Conservation (phyloP, 2,113 vertebrate species). For the Eretmochelys imbricata region DNA sequence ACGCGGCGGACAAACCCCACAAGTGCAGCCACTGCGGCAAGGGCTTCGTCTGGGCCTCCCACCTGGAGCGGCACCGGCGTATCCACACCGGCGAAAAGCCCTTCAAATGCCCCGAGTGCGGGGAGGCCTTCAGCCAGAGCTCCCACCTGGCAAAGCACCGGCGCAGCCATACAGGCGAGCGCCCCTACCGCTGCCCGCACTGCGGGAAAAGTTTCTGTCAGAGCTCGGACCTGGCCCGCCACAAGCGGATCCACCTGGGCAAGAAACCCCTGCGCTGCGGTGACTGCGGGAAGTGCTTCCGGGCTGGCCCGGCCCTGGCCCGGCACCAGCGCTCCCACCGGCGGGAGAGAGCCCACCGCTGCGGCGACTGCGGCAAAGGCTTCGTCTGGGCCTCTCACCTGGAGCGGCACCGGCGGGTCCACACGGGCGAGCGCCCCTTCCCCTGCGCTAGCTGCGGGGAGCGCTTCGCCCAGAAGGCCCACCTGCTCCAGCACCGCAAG, state of each 20-base stretch:
- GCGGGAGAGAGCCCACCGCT: slow-evolving; percentile 58
- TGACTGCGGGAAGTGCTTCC: slow-evolving; percentile 30
- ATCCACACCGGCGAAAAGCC: slow-evolving; percentile 58
- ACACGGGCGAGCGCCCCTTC: slow-evolving; percentile 67
- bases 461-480: slow-evolving; percentile 62
- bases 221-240: slow-evolving; percentile 72
- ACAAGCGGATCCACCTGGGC: slow-evolving; percentile 60
- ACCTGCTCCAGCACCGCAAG: slow-evolving; percentile 73
- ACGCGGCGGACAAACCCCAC: neutral
- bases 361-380: slow-evolving; percentile 76
- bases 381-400: slow-evolving; percentile 76
- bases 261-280: neutral
- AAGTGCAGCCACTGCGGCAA: slow-evolving; percentile 60
- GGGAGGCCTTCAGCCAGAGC: slow-evolving; percentile 53
- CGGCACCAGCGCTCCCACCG: slow-evolving; percentile 59
- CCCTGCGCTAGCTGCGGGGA: slow-evolving; percentile 71
- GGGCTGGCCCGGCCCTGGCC: fast-evolving
- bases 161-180: slow-evolving; percentile 39
- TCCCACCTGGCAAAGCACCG: slow-evolving; percentile 35
- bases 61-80: slow-evolving; percentile 55
- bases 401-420: slow-evolving; percentile 71
- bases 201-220: slow-evolving; percentile 75
- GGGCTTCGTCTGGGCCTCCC: slow-evolving; percentile 52
- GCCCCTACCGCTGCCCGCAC: slow-evolving; percentile 66
- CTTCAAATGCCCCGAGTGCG: slow-evolving; percentile 47